Evolutionary conservation across 2,888 invertebrate species (phyloP), one percentile per base, ranked within the genome.

Genomic region (Teleiodes luculella): DNA sequence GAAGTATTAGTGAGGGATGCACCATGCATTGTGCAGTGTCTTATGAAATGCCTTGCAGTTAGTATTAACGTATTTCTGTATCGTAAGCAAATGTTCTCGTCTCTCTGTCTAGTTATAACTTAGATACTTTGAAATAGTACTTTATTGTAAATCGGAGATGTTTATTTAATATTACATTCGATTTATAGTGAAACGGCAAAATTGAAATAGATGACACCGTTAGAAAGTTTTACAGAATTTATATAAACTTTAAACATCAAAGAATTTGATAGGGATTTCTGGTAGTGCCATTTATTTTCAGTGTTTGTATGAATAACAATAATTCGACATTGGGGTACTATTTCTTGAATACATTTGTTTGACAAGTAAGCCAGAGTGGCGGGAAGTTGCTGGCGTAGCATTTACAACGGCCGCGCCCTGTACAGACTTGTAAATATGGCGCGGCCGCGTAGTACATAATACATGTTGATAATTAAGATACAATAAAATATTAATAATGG

Each of bases 371-470:
- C n/a, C 30, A 48, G 24, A 13, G 14, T 37, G 39, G 10, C 3
- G 24, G n/a, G 24, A 28, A 18, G 24, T 72, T 63, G 71, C 57
- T 54, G 66, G 72, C 72, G 72, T 74, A 76, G 87, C 87, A 86
- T 86, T 85, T 83, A 85, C 33, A 30, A 75, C 71, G 64, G 61
- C 58, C 64, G 72, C 74, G 68, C 67, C 69, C 68, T 83, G 85
- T 84, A 86, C 82, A 84, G 80, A 80, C 83, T 79, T 87, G 86
- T 88, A 86, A 80, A 87, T 87, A 88, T 86, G 86, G 85, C 55
- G 63, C 57, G 56, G 72, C 66, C 50, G 66, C 74, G 73, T 72
- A 74, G 78, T 72, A 68, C 76, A 66, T 78, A 72, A 79, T 78
- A 82, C 74, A 76, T 82, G 85, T 85, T 83, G 72, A 72, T 80